Evolutionary conservation across 2,797 vertebrate species (phyloP).

Genomic region (Rhinophrynus dorsalis): DNA sequence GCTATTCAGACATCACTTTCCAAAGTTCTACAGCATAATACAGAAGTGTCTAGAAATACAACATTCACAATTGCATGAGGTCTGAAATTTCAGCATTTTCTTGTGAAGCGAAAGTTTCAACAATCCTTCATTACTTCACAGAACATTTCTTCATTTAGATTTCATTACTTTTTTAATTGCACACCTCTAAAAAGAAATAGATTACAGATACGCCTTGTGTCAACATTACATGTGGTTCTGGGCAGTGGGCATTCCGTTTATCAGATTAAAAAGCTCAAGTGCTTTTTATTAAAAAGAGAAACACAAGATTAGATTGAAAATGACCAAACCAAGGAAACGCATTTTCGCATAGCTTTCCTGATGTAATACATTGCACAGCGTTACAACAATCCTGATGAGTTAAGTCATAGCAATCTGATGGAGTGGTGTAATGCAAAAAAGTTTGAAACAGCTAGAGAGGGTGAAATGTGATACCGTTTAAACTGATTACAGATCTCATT

Average conservation of each 20-base stretch:
- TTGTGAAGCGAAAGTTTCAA: conserved; percentile 13
- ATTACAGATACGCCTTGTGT: not conserved
- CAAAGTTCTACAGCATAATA: not conserved
- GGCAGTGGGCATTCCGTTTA: not conserved
- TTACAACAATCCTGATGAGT: conserved; percentile 24
- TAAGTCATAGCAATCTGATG: conserved; percentile 2
- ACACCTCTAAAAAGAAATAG: not conserved
- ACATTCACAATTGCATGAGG: conserved; percentile 8
- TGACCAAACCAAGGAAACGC: not conserved
- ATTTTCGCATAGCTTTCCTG: not conserved
- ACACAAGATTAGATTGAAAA: not conserved
- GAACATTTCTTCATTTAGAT: conserved; percentile 20
- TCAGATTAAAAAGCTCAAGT: not conserved
- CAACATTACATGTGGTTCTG: not conserved
- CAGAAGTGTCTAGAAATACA: conserved; percentile 10
- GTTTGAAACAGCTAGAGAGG: not conserved
- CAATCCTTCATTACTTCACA: conserved; percentile 36
- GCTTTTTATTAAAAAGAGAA: not conserved
- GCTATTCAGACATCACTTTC: no score
- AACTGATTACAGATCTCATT: not conserved
- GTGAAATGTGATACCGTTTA: not conserved
- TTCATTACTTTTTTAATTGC: conserved; percentile 5
- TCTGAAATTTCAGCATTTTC: conserved; percentile 31
- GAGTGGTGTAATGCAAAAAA: conserved; percentile 18
- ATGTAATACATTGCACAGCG: conserved; percentile 25